Evolutionary conservation across 2,797 vertebrate species (phyloP), one percentile per base, ranked within the genome.

Genomic region (Manis pentadactyla): DNA sequence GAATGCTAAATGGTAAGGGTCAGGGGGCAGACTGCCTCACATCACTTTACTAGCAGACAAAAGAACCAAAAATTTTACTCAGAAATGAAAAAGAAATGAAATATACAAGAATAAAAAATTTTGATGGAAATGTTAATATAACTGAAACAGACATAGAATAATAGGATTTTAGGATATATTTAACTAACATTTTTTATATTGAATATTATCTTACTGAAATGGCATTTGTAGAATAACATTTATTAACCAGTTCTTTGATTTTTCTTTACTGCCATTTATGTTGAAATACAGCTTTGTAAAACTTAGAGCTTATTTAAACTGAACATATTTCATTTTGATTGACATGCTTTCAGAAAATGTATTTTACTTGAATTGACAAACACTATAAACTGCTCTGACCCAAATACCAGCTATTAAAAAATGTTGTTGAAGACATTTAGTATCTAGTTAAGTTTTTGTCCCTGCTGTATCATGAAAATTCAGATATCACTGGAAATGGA

Each of bases 291-390:
- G 27, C 27, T 82, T 83, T 59, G 0, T n/a, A 59, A 87, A 82
- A 37, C 13, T 31, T 75, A 92, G 29, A 66, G 12, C 46, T 87
- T 83, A 68, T 75, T 93, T 91, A 66, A 94, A 77, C 3, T 46
- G 37, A 83, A 74, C 27, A 73, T 19, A 69, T 7, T 71, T 2
- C 75, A 13, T 64, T 84, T 59, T 86, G 12, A 89, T 61, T 69
- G 21, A 49, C 2, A 61, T 42, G 14, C 25, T 93, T 14, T 85
- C n/a, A 93, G 49, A 90, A 90, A 68, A 92, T 61, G 9, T 7
- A 71, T 75, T 88, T 88, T 92, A 71, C 55, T 64, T 94, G 29
- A 77, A 87, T 18, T 88, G 23, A 92, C 23, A 81, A 84, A 75
- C 31, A 53, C 7, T 61, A 46, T 39, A 82, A 75, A 82, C 21